These are phyloP conservation scores for Coluber constrictor DNA, from an alignment of 2,797 vertebrate genomes.

Conservation along the genomic window DNA sequence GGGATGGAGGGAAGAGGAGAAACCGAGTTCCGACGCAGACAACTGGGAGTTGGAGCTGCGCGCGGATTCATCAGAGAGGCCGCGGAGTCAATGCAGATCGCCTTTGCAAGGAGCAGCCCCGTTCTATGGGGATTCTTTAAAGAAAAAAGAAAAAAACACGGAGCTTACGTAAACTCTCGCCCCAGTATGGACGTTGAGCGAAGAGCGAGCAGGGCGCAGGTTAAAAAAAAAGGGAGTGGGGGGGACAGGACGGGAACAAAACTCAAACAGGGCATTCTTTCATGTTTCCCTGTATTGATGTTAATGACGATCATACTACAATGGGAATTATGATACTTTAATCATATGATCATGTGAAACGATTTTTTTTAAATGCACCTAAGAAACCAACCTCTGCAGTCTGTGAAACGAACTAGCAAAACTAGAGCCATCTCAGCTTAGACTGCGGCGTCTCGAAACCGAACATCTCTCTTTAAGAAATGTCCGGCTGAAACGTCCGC, in stretches of 20 bases:
- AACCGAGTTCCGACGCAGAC: neutral
- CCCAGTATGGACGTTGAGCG: fast-evolving
- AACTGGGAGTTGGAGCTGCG: neutral
- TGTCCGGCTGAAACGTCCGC: neutral
- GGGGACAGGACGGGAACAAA: fast-evolving
- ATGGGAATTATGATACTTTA: neutral
- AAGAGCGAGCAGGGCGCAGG: neutral
- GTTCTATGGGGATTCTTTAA: neutral
- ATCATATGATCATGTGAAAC: neutral
- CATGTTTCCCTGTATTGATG: neutral
- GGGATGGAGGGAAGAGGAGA: neutral
- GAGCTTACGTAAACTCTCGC: fast-evolving
- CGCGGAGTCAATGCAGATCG: fast-evolving
- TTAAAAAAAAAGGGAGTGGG: fast-evolving
- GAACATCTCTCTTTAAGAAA: neutral
- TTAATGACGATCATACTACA: neutral
- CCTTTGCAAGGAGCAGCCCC: neutral
- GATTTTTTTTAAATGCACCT: neutral
- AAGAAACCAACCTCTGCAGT: neutral
- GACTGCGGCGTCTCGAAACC: neutral
- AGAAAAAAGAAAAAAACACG: fast-evolving
- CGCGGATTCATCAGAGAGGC: neutral
- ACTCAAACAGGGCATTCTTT: neutral
- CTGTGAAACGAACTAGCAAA: neutral
- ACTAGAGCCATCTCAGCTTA: neutral